Evolutionary conservation across 2,113 vertebrate genomes (phyloP).

Genomic region (Chelonoidis abingdonii): DNA sequence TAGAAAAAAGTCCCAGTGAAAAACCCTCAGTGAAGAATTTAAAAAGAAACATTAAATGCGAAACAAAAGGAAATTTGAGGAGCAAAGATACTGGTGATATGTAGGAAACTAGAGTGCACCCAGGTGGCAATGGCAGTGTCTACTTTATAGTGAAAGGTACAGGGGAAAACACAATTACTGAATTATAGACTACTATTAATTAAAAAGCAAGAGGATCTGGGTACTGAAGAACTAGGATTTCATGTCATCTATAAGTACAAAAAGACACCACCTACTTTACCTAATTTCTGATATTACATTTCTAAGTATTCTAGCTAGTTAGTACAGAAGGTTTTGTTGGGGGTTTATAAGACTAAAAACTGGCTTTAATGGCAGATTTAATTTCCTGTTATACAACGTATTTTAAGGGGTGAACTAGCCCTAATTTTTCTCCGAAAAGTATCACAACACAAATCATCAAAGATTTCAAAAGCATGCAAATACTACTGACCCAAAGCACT

Average conservation of each 20-base stretch:
- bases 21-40: not conserved
- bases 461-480: constrained; percentile 81
- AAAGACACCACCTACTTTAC: not conserved
- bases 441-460: constrained; percentile 81
- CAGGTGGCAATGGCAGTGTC: not conserved
- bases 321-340: not conserved
- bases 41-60: not conserved
- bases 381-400: not conserved
- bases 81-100: not conserved
- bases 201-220: not conserved
- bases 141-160: not conserved
- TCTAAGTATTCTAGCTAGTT: accelerated
- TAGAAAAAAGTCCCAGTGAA: not conserved
- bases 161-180: not conserved
- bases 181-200: not conserved
- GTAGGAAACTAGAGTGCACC: not conserved
- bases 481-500: constrained; percentile 82
- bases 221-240: not conserved
- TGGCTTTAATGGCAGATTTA: not conserved
- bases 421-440: constrained; percentile 68
- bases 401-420: constrained; percentile 54
- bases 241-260: not conserved
- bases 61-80: not conserved
- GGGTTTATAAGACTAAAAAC: constrained; percentile 48
- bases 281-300: accelerated